phyloP scores from a whole-genome alignment of 2,113 vertebrate genomes.

The Bombycilla garrulus region DNA sequence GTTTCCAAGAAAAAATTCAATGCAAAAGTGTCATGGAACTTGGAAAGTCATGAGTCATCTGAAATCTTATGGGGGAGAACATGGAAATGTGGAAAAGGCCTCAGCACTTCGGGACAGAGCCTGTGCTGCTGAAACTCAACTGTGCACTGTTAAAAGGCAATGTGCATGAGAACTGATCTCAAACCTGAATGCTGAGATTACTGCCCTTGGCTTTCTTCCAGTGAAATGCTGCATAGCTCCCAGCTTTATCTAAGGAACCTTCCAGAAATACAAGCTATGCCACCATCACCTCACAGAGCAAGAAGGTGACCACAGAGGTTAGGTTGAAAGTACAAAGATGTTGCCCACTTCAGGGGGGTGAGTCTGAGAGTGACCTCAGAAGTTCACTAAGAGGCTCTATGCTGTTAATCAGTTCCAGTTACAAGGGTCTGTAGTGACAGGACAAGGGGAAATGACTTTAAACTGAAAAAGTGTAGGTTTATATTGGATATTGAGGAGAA shows the following conservation, averaged over 20 bases:
- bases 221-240: background rate
- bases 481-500: background rate
- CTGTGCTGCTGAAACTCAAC: background rate
- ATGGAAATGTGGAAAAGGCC: background rate
- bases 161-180: background rate
- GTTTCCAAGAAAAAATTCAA: background rate
- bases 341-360: background rate
- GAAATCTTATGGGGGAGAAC: background rate
- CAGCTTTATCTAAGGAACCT: background rate
- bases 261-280: background rate
- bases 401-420: background rate
- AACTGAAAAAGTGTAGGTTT: background rate
- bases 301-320: background rate
- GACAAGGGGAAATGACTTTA: background rate
- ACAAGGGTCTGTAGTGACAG: background rate
- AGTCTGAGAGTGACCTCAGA: background rate
- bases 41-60: background rate
- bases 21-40: background rate
- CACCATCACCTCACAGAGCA: background rate
- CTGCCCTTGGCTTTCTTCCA: background rate
- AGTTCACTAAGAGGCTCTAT: background rate
- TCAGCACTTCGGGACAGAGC: background rate
- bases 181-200: background rate
- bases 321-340: background rate
- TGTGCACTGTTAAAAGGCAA: background rate